A percentile compares a stretch with the other conserved stretches of the same genome.
Evolutionary conservation across 2,888 invertebrate genomes (phyloP).

Genomic region (Scaptomyza flava): DNA sequence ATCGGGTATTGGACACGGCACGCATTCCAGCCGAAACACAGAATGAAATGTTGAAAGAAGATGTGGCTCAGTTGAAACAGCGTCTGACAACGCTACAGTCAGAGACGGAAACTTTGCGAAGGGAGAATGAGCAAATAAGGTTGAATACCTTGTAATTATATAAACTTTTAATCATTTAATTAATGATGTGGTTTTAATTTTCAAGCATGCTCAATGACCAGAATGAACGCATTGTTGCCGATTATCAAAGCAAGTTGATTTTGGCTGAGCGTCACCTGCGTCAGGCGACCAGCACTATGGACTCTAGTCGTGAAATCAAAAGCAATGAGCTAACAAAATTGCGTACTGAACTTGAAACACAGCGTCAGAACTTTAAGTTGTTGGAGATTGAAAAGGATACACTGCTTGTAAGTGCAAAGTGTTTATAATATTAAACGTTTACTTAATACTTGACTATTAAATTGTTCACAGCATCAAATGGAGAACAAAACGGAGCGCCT

Average conservation of each 20-base stretch:
- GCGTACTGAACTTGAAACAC: conserved; percentile 87
- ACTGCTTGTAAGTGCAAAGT: conserved; percentile 85
- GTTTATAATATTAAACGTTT: no score
- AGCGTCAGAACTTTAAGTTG: conserved; percentile 87
- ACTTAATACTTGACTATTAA: not conserved
- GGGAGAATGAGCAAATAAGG: conserved; percentile 87
- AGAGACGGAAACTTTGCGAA: conserved; percentile 86
- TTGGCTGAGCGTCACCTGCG: conserved; percentile 88
- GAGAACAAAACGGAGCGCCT: conserved; percentile 90
- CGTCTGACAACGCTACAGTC: conserved; percentile 85
- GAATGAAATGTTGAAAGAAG: conserved; percentile 86
- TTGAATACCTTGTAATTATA: conserved; percentile 81
- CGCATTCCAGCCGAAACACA: conserved; percentile 86
- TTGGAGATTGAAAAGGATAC: conserved; percentile 90
- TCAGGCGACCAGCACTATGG: conserved; percentile 86
- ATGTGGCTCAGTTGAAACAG: conserved; percentile 85
- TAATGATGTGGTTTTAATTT: not conserved
- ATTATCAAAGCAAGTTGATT: conserved; percentile 88
- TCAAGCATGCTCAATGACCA: conserved; percentile 90
- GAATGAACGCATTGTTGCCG: conserved; percentile 89
- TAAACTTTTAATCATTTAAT: conserved; percentile 30
- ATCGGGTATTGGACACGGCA: conserved; percentile 85
- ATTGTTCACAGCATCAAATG: conserved; percentile 85
- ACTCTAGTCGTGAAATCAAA: conserved; percentile 86
- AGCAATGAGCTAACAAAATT: conserved; percentile 87